Percentiles rank a stretch among this genome's conserved stretches.
Evolutionary conservation across 2,888 invertebrate genomes (phyloP).

Genomic region (Stramonita haemastoma): DNA sequence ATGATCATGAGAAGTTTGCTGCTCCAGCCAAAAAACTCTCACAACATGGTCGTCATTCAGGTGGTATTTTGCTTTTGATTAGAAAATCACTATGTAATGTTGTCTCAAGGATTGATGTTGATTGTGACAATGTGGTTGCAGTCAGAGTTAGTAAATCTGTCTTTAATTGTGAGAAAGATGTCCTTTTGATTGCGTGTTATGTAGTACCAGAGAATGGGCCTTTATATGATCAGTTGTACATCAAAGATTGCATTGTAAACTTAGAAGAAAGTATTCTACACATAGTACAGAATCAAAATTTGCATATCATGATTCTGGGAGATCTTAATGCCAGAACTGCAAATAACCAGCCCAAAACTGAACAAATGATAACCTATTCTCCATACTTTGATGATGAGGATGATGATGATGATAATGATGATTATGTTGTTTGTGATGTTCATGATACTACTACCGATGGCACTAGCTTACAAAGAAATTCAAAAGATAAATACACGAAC

Average conservation of each 20-base stretch:
- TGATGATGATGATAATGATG: not conserved
- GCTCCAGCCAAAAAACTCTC: conserved; percentile 26
- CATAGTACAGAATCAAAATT: not conserved
- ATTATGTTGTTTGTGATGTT: no score
- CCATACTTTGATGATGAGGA: not conserved
- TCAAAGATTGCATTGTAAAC: not conserved
- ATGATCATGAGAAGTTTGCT: conserved; percentile 13
- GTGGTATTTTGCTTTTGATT: no score
- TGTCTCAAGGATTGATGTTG: not conserved
- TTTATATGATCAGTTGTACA: not conserved
- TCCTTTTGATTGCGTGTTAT: not conserved
- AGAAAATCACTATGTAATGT: not conserved
- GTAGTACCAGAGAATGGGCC: not conserved
- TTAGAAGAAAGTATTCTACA: not conserved
- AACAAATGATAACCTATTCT: not conserved
- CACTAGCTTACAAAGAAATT: no score
- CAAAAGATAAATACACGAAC: no score
- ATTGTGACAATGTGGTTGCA: not conserved
- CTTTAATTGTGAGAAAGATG: not conserved
- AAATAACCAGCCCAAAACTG: not conserved
- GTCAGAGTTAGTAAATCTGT: not conserved
- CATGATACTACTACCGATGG: no score
- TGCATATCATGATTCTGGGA: not conserved
- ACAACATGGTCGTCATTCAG: not conserved
- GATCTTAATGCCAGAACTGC: not conserved